Evolutionary conservation across 2,113 vertebrate species (phyloP), one percentile per base, ranked within the genome.

Genomic region (Ptychochromis oligacanthus): DNA sequence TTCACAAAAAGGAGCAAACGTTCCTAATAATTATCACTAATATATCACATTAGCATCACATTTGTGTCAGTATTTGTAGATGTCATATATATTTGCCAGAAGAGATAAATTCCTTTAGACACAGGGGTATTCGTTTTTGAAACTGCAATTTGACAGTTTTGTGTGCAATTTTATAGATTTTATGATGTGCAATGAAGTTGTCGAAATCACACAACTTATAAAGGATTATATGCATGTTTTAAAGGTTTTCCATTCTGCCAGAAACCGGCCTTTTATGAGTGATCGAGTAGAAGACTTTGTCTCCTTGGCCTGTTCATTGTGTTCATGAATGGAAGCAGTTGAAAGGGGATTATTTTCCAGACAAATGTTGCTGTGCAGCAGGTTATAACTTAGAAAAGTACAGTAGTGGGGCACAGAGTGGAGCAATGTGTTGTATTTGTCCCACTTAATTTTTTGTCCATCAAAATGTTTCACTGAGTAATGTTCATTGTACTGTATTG

Each of bases 251-350:
- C 3, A 1, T 40, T 54, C 18, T 20, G 28, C 31, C 58, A 64
- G n/a, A 57, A 24, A 28, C 20, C 0, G 1, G 54, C 2, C 58
- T 64, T 86, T 60, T 57, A 8, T 36, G 34, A 77, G 38, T 40
- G 61, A 67, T 67, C 38, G 14, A 83, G 60, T 15, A 46, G 34
- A 54, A 70, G 15, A 56, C 54, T 58, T 88, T 86, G 58, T 80
- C 55, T 83, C 46, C n/a, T 67, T 20, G 20, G 28, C 38, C 60
- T 83, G 75, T 81, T 52, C 78, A 9, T 17, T 62, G 28, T 61
- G 24, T 61, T 46, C 34, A 26, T 67, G 61, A 82, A 70, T 81
- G 70, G 2, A 77, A 62, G 46, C 34, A 77, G 67, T 43, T 80
- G n/a, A 82, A 60, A 11, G 11, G 4, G 60, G 36, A 57, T 86